Base-by-base conservation (phyloP, 1,140 invertebrate genomes). In the Phymastichus coffea region DNA sequence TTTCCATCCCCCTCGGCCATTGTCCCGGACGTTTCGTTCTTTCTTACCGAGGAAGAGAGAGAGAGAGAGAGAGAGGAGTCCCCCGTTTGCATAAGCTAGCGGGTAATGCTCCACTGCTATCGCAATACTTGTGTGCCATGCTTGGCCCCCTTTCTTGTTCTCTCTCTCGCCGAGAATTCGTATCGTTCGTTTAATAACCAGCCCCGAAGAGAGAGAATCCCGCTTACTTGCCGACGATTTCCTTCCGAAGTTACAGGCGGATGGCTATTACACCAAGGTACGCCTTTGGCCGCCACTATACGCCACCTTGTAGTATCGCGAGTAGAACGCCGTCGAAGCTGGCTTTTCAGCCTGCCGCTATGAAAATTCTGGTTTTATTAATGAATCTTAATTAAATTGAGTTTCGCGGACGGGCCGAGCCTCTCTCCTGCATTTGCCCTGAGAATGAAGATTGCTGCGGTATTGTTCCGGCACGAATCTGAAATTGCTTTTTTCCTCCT, bases 131-230 rank as follows among this genome's bases (percentile, higher is more conserved):
- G 4, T 15, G 4, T n/a, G n/a, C 37, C 25, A 23, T 47, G 25
- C 23, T 48, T 22, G 17, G 7, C 19, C 43, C 9, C 22, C 14
- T 25, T 20, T 47, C 30, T 22, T 46, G 17, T 47, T 33, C 25
- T 19, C 2, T n/a, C 26, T 48, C 15, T 30, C n/a, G 28, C 30
- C 35, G n/a, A 26, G 58, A 38, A 44, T 55, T 57, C 58, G 66
- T 64, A 66, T 66, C 68, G 65, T 66, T 68, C 61, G 61, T 64
- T 70, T 68, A 68, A 68, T 70, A 70, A 70, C 65, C 64, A 65
- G n/a, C n/a, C n/a, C n/a, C 37, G 3, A 14, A 38, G n/a, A n/a
- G 41, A 30, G 55, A 54, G 61, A 68, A 68, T 66, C 66, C 66
- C 49, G 59, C 62, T 70, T 68, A 65, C 65, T 66, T 62, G 58